Evolutionary conservation across 1,140 invertebrate species (phyloP).

Genomic region (Aethina tumida): DNA sequence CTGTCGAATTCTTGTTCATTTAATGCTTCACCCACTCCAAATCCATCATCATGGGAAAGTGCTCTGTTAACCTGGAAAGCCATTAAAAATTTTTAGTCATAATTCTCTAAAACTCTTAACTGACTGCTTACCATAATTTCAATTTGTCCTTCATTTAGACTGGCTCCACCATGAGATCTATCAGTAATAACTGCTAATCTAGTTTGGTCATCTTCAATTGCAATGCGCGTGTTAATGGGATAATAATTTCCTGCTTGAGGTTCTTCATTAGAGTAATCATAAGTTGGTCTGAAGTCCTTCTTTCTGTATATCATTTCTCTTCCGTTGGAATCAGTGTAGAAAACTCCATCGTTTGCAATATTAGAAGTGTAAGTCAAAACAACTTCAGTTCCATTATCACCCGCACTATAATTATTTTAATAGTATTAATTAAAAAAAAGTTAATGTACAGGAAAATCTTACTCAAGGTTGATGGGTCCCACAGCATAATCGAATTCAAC

Average conservation of each 20-base stretch:
- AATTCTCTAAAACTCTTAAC: too few species aligned
- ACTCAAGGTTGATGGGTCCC: constrained; percentile 62
- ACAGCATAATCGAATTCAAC: constrained; percentile 63
- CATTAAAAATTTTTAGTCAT: too few species aligned
- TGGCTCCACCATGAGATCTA: constrained; percentile 75
- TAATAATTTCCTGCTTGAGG: constrained; percentile 81
- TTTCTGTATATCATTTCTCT: constrained; percentile 52
- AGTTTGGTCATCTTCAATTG: constrained; percentile 32
- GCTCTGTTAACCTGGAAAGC: constrained; percentile 61
- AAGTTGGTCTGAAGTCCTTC: constrained; percentile 62
- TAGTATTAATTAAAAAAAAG: constrained; percentile 2
- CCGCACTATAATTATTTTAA: constrained; percentile 16
- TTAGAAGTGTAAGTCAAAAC: constrained; percentile 41
- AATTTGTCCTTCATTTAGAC: constrained; percentile 58
- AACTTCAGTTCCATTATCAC: constrained; percentile 49
- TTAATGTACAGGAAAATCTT: constrained; percentile 37
- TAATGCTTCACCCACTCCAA: constrained; percentile 82
- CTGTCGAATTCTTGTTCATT: constrained; percentile 61
- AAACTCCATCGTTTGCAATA: constrained; percentile 39
- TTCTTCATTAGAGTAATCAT: constrained; percentile 59
- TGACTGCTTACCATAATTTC: constrained; percentile 61
- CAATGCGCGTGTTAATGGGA: constrained; percentile 76
- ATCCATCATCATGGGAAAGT: constrained; percentile 76
- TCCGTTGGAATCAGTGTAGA: constrained; percentile 65
- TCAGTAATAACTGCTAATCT: constrained; percentile 57